Conservation (phyloP, 2,797 vertebrate genomes). For the Falco naumanni region DNA sequence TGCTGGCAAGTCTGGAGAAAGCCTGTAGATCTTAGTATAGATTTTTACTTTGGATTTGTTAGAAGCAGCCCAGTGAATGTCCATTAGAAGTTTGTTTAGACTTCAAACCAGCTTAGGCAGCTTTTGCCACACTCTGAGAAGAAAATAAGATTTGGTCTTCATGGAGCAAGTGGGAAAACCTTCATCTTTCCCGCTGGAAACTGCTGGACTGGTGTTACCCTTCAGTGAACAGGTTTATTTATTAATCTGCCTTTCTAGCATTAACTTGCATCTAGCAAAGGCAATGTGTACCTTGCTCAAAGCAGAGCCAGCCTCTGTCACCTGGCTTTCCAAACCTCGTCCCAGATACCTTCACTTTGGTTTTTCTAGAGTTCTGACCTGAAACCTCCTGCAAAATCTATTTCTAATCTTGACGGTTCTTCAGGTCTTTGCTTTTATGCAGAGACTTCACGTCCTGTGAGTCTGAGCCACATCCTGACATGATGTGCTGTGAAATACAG, state of each 20-base stretch:
- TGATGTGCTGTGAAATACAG: not conserved
- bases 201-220: not conserved
- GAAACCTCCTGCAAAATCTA: not conserved
- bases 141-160: not conserved
- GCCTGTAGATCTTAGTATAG: not conserved
- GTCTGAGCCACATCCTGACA: not conserved
- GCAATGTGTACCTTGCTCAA: not conserved
- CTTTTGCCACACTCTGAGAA: not conserved
- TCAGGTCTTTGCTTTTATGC: not conserved
- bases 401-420: not conserved
- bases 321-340: not conserved
- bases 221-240: slow-evolving; percentile 51
- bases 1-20: rapidly evolving
- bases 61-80: not conserved
- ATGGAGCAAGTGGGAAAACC: not conserved
- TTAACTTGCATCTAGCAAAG: slow-evolving; percentile 24
- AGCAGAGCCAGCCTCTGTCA: not conserved
- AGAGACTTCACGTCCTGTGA: not conserved
- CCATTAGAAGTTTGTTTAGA: not conserved
- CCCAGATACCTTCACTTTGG: not conserved
- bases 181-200: not conserved
- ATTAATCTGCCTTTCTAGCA: slow-evolving; percentile 54
- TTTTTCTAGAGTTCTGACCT: not conserved
- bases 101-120: not conserved
- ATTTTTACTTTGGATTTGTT: not conserved